These are phyloP conservation scores for Chlorops oryzae DNA, from an alignment of 1,140 invertebrate species.

Conservation along the genomic window DNA sequence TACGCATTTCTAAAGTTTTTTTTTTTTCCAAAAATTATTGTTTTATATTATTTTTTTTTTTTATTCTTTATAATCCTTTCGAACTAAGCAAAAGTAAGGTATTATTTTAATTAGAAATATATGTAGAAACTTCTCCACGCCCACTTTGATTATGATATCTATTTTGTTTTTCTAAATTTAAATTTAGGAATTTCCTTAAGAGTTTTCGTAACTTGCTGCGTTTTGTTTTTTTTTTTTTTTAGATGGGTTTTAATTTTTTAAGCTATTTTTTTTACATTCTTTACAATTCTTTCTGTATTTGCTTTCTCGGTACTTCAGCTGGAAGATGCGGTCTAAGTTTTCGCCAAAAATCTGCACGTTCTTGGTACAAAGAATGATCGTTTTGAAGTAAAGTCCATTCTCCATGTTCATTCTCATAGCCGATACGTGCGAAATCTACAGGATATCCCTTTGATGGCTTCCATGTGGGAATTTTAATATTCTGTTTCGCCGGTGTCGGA, in stretches of 20 bases:
- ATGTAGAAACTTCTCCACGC: too few relatives aligned
- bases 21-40: too few relatives aligned
- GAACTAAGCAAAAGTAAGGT: slow-evolving; percentile 4
- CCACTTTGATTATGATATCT: neutral
- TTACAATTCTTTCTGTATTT: slow-evolving; percentile 22
- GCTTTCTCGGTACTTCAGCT: slow-evolving; percentile 12
- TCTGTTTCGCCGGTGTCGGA: slow-evolving; percentile 47
- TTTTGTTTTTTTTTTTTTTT: neutral
- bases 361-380: slow-evolving; percentile 29
- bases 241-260: too few relatives aligned
- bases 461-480: slow-evolving; percentile 47
- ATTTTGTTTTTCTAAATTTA: slow-evolving; percentile 5
- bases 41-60: too few relatives aligned
- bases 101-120: slow-evolving; percentile 3
- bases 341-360: slow-evolving; percentile 35
- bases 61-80: too few relatives aligned
- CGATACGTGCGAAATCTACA: slow-evolving; percentile 49
- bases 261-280: neutral
- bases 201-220: neutral
- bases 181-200: neutral
- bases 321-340: slow-evolving; percentile 31
- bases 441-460: slow-evolving; percentile 43
- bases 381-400: slow-evolving; percentile 17
- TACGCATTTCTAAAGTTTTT: too few relatives aligned
- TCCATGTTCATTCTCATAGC: slow-evolving; percentile 30